Conservation (phyloP, 2,888 invertebrate species). For the Nymphalis urticae region DNA sequence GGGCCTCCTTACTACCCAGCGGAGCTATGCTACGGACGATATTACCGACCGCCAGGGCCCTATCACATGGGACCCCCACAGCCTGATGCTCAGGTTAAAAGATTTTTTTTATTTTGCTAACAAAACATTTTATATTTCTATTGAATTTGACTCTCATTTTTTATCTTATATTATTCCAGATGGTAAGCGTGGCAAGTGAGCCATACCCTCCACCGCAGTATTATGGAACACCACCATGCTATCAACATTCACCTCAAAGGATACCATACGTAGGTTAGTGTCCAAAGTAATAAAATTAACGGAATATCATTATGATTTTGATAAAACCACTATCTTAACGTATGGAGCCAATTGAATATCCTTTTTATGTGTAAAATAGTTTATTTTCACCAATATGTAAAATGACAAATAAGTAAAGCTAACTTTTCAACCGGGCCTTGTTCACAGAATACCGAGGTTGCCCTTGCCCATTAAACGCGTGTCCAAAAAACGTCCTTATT, state of each 20-base stretch:
- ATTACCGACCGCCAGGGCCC: constrained; percentile 75
- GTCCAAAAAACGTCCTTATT: constrained; percentile 99
- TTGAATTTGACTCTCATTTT: not conserved
- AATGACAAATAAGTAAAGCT: not conserved
- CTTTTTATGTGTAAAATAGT: not conserved
- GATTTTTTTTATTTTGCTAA: not conserved
- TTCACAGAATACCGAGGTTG: constrained; percentile 82
- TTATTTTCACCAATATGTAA: not conserved
- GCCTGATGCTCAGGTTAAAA: constrained; percentile 65
- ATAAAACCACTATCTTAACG: not conserved
- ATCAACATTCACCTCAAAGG: constrained; percentile 83
- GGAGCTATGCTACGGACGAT: constrained; percentile 73
- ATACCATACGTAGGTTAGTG: constrained; percentile 85
- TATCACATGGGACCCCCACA: constrained; percentile 79
- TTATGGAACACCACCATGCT: constrained; percentile 75
- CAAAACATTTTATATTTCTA: not conserved
- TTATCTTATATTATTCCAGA: constrained; percentile 50
- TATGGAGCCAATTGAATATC: not conserved
- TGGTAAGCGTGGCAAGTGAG: constrained; percentile 72
- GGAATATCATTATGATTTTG: not conserved
- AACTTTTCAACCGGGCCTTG: constrained; percentile 35
- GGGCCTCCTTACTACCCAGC: constrained; percentile 71
- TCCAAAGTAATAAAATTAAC: constrained; percentile 1
- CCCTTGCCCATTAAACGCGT: constrained; percentile 95
- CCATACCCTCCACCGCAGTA: constrained; percentile 77